Evolutionary conservation across 2,888 invertebrate genomes (phyloP), one percentile per base, ranked within the genome.

Genomic region (Schizotus pectinicornis): DNA sequence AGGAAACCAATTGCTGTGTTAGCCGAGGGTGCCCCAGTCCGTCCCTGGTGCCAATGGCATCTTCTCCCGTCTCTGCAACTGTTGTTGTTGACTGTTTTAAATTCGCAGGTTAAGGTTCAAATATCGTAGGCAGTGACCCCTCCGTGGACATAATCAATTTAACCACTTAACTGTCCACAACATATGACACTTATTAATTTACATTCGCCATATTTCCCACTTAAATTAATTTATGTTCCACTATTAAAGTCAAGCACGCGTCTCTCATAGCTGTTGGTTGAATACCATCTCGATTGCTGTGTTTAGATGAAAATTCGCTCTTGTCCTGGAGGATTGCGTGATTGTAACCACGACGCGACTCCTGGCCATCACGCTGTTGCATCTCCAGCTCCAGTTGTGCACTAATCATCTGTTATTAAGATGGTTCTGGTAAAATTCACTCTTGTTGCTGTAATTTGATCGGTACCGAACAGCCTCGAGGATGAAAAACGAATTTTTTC

Each of bases 101-200:
- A 43, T 43, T 22, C 14, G 13, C 43, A 45, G 56, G 50, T 45
- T 50, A 56, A 56, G 50, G 62, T 55, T 62, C 58, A 62, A 50
- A 48, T 56, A 61, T 51, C 51, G 36, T 41, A 57, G 37, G 47
- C 50, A 37, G 43, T 65, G 63, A 63, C 61, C 62, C 56, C 51
- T 39, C 33, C 33, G 12, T 48, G 59, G 56, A 59, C 59, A 43
- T 61, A 61, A 65, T 63, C 59, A 65, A 63, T 63, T 65, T 62
- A 62, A 57, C 57, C 55, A 62, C 54, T 63, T 49, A 47, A 55
- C 31, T 45, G 53, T 41, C 38, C 38, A 38, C 50, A 51, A 49
- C 39, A 47, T 38, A 38, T 39, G 65, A 52, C 63, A 59, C 58
- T 65, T 61, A 62, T 62, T 56, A 62, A 65, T 65, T 65, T 61